Evolutionary conservation across 2,888 invertebrate species (phyloP).

Genomic region (Aethes cnicana): DNA sequence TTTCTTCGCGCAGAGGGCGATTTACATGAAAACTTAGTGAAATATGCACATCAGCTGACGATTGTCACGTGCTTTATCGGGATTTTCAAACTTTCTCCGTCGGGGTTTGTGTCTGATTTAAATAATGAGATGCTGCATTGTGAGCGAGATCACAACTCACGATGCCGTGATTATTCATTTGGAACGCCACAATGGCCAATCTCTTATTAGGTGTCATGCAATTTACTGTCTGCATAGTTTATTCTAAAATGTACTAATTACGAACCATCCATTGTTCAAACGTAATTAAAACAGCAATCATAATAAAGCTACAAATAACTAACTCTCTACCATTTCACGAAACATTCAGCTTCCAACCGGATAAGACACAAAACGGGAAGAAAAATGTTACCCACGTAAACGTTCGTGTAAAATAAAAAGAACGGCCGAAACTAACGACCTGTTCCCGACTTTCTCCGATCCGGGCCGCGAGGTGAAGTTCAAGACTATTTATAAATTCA

Average conservation of each 20-base stretch:
- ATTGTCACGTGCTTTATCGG: slow-evolving; percentile 75
- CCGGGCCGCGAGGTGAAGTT: slow-evolving; percentile 72
- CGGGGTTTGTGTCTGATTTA: slow-evolving; percentile 67
- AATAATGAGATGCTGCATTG: slow-evolving; percentile 69
- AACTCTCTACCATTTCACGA: neutral
- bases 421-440: slow-evolving; percentile 53
- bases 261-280: too few species aligned
- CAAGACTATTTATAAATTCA: slow-evolving; percentile 79
- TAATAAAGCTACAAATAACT: neutral
- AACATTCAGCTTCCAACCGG: neutral
- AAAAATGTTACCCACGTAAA: neutral
- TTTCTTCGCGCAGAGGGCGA: slow-evolving; percentile 54
- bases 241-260: neutral
- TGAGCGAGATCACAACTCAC: slow-evolving; percentile 56
- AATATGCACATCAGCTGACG: slow-evolving; percentile 74
- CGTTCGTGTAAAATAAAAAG: slow-evolving; percentile 34
- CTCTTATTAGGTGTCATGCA: slow-evolving; percentile 19
- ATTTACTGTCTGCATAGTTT: slow-evolving; percentile 3
- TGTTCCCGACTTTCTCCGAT: slow-evolving; percentile 67
- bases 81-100: slow-evolving; percentile 71
- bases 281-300: too few species aligned
- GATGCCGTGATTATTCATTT: slow-evolving; percentile 54
- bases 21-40: slow-evolving; percentile 76
- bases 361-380: neutral
- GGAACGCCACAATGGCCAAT: slow-evolving; percentile 18